Evolutionary conservation across 2,888 invertebrate genomes (phyloP), one percentile per base, ranked within the genome.

Genomic region (Hirudinaria manillensis): DNA sequence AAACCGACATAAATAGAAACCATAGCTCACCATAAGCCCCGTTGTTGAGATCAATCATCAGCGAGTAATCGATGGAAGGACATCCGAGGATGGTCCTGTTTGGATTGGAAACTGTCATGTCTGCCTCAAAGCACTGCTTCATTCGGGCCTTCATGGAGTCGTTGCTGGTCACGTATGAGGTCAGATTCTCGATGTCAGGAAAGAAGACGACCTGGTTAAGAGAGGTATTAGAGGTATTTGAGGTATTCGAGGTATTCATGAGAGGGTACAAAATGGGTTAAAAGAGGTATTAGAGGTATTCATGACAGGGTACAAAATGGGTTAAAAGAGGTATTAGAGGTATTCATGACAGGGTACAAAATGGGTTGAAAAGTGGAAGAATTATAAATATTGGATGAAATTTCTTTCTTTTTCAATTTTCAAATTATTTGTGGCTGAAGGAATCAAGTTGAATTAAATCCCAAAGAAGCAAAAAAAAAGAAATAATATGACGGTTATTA

Each of bases 1-100:
- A 29, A 68, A 68, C 13, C 7, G n/a, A 34, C 32, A 7, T 3
- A 24, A 34, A 68, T 36, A n/a, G 34, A 32, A 68, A 32, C 21
- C 0, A 10, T 3, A 13, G 71, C 77, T 32, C 19, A 77, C 77
- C 53, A 38, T 66, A 56, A 16, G 77, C 74, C 6, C 45, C 67
- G 3, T 38, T 24, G 3, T 66, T 71, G 21, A 77, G 51, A n/a
- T 74, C 73, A 7, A 78, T 76, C 79, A 79, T 79, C 4, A 78
- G 13, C 16, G 79, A 78, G 70, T 76, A 78, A 27, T 77, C 77
- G 21, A 77, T 24, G 21, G 34, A 32, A 1, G 68, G 29, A 72
- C 79, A 79, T 29, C 65, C 36, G n/a, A 55, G 36, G 53, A 13
- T 27, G 34, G 32, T 27, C 13, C 68, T 32, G 19, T n/a, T 24